A percentile compares a stretch with the other conserved stretches of the same genome.
Conservation (phyloP, 2,797 vertebrate species). For the Pelodytes ibericus region DNA sequence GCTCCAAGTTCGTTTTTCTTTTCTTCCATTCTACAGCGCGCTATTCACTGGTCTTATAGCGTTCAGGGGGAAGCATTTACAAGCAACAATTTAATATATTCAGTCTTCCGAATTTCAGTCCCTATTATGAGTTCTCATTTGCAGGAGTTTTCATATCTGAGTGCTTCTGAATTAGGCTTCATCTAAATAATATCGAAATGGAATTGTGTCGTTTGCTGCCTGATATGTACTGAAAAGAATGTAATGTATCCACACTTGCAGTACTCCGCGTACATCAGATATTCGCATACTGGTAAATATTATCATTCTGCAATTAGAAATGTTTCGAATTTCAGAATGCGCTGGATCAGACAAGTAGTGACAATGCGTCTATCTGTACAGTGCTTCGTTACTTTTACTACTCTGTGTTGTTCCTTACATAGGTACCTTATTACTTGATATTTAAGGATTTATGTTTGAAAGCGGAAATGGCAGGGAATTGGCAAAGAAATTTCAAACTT, state of each 20-base stretch:
- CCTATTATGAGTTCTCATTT: not conserved
- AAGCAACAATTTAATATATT: not conserved
- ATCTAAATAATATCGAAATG: constrained; percentile 28
- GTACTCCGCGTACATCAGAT: not conserved
- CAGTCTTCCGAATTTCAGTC: not conserved
- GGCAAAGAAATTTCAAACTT: too few species aligned
- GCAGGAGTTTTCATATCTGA: not conserved
- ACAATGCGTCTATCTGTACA: too few species aligned
- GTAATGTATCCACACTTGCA: not conserved
- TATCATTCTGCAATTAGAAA: not conserved
- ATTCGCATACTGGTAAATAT: not conserved
- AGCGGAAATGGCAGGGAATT: too few species aligned
- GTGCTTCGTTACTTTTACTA: too few species aligned
- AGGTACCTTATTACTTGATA: too few species aligned
- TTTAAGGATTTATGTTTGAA: too few species aligned
- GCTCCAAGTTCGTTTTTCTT: too few species aligned
- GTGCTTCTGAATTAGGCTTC: not conserved
- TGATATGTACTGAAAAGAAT: constrained; percentile 27
- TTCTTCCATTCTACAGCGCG: too few species aligned
- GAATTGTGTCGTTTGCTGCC: constrained; percentile 34
- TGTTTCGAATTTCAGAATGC: not conserved
- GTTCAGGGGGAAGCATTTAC: not conserved
- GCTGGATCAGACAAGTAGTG: not conserved
- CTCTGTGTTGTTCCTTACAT: not conserved
- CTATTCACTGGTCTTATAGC: not conserved